Base-by-base conservation (phyloP, 2,888 invertebrate species). In the Drosophila hamatofila region DNA sequence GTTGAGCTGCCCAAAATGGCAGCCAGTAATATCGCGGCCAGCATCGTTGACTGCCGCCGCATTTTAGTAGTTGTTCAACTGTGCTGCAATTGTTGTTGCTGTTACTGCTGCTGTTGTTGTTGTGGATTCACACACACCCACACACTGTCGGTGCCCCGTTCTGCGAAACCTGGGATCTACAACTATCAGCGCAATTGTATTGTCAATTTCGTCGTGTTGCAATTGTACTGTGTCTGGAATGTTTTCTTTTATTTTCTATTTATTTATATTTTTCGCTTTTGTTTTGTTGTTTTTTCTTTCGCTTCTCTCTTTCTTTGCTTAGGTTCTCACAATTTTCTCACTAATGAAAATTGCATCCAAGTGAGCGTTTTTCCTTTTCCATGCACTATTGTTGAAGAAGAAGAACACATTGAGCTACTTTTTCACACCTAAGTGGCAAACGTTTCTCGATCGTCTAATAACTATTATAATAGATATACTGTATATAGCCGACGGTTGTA, bases 21-120 rank as follows among this genome's bases (percentile, higher is more conserved):
- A 77, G 91, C 86, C 80, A 92, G 63, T 78, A 92, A 85, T 89
- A 92, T 67, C 73, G 85, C 90, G 91, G 92, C 91, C 90, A 92
- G 89, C 86, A 91, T 88, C 78, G 88, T 90, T 80, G 86, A 90
- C 85, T 88, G 92, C 91, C 92, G 92, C 89, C 92, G 81, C 93
- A 93, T 93, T 81, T 84, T 90, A 46, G 68, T 67, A 61, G 59
- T 39, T 61, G 54, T 56, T 54, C 39, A 39, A 56, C 52, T 67
- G 33, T 58, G 41, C 30, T 67, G 55, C 58, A 64, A 54, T 68
- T 63, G 70, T 65, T 70, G 57, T 73, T 60, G 16, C 46, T 68
- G 44, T 58, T 64, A 56, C 68, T 58, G 16, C 64, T 57, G 69
- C 58, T 70, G 55, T 57, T 68, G 51, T 70, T 57, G 14, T 54